These are phyloP conservation scores for Podarcis raffonei DNA, from an alignment of 2,113 vertebrate species.

Conservation along the genomic window DNA sequence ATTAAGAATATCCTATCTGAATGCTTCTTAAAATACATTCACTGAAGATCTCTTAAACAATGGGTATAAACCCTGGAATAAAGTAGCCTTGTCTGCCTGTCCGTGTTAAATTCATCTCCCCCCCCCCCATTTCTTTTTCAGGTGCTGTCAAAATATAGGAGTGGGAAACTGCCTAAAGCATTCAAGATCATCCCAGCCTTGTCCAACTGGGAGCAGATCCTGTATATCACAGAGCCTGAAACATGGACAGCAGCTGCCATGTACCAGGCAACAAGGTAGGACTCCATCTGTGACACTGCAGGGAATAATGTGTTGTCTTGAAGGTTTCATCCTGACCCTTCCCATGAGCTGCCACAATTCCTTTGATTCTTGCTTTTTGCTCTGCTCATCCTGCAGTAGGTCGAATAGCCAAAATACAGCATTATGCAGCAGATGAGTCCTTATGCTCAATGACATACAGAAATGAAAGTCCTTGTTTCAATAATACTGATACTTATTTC, in stretches of 20 bases:
- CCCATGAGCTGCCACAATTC: background rate
- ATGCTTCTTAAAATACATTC: background rate
- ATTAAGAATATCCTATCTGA: background rate
- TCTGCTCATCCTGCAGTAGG: too few species aligned
- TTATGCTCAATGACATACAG: background rate
- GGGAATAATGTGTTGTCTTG: background rate
- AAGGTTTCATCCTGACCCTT: background rate
- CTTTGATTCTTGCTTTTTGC: background rate
- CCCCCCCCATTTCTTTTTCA: slow-evolving; percentile 48
- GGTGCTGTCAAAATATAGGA: slow-evolving; percentile 94
- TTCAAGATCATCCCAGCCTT: slow-evolving; percentile 97
- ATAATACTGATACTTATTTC: background rate
- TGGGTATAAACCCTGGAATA: background rate
- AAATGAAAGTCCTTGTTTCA: background rate
- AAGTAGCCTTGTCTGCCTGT: fast-evolving
- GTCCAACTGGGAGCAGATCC: slow-evolving; percentile 97
- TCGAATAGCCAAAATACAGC: background rate
- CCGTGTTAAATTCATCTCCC: fast-evolving
- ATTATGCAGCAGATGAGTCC: background rate
- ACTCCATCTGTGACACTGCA: background rate
- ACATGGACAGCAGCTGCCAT: slow-evolving; percentile 94
- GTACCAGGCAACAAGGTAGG: slow-evolving; percentile 96
- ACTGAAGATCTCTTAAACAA: background rate
- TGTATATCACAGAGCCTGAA: slow-evolving; percentile 94
- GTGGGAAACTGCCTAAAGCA: slow-evolving; percentile 95